A percentile compares a stretch with the other conserved stretches of the same genome.
These are phyloP conservation scores for Aspiorhynchus laticeps DNA, from an alignment of 2,113 vertebrate genomes.

Conservation along the genomic window DNA sequence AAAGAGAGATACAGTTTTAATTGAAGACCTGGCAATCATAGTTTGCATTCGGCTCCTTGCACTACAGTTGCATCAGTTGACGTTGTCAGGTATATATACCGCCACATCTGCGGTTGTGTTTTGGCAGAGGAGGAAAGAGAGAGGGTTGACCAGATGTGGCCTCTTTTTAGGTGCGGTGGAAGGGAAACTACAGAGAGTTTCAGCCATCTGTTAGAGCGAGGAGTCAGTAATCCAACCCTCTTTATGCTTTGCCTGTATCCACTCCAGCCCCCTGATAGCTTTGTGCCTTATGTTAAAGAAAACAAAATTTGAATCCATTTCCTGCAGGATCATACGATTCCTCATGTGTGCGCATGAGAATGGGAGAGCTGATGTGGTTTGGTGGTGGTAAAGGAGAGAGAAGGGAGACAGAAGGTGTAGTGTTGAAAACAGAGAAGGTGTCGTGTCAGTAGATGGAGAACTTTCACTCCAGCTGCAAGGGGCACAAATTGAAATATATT, in stretches of 20 bases:
- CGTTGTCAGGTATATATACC: conserved; percentile 51
- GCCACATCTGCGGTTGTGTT: conserved; percentile 55
- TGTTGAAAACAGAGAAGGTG: conserved; percentile 43
- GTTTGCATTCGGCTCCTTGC: conserved; percentile 35
- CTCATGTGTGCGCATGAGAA: conserved; percentile 44
- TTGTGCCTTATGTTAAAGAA: conserved; percentile 57
- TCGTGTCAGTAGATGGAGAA: conserved; percentile 45
- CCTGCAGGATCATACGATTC: conserved; percentile 44
- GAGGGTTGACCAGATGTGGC: conserved; percentile 62
- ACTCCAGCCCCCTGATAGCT: conserved; percentile 68
- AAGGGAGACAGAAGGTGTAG: conserved; percentile 28
- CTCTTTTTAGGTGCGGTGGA: conserved; percentile 24
- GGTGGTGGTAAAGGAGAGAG: neutral
- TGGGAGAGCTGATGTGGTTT: conserved; percentile 48
- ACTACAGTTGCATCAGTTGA: conserved; percentile 25
- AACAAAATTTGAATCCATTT: conserved; percentile 53
- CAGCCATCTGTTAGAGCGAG: conserved; percentile 77
- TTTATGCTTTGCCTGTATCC: conserved; percentile 56
- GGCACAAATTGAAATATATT: conserved; percentile 52
- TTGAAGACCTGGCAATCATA: neutral
- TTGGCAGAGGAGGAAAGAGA: conserved; percentile 41
- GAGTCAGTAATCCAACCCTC: conserved; percentile 65
- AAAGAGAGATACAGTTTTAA: neutral
- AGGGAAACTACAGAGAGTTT: conserved; percentile 56
- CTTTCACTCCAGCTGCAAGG: conserved; percentile 26